Base-by-base conservation (phyloP, 2,888 invertebrate genomes). In the Sericinus montela region DNA sequence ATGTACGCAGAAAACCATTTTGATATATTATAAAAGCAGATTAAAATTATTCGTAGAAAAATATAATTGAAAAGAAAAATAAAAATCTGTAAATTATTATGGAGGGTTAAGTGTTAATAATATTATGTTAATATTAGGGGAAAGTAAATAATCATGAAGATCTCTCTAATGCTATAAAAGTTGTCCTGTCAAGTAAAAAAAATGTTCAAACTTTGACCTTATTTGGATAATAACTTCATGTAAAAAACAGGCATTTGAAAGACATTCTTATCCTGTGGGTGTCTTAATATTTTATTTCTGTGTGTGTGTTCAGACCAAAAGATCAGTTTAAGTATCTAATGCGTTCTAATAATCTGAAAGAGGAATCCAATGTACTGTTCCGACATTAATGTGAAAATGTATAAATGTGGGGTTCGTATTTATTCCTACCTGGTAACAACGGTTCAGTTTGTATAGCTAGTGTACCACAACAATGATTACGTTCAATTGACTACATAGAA, bases 391-490 rank as follows among this genome's bases (percentile, higher is more conserved):
- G n/a, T 34, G 19, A 29, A 36, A 19, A 36, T 13, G 5, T 41
- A 42, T 43, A 38, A 19, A 40, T 34, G 29, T 32, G 32, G 11
- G 32, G 6, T 3, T 11, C 11, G 32, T 32, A 25, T 54, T 46
- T 51, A 58, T 30, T 65, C 68, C 75, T 82, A 80, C 72, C 62
- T 85, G 85, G 85, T 85, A 85, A 85, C 85, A 81, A 82, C 68
- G 66, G 70, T 72, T 67, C 67, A 74, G 72, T 69, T 58, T 69
- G 65, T 62, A 64, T 57, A 64, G 61, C 66, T 65, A 66, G 57
- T 57, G 57, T 59, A 60, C 60, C 66, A 72, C 69, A 72, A 71
- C 72, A 67, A 72, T 65, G 58, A 68, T 65, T 65, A 70, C 65
- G 65, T 70, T 66, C 72, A 80, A 80, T 80, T 75, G 76, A 81